Percentiles rank a stretch among this genome's conserved stretches.
Conservation (phyloP, 1,140 invertebrate species). For the Galleria mellonella region DNA sequence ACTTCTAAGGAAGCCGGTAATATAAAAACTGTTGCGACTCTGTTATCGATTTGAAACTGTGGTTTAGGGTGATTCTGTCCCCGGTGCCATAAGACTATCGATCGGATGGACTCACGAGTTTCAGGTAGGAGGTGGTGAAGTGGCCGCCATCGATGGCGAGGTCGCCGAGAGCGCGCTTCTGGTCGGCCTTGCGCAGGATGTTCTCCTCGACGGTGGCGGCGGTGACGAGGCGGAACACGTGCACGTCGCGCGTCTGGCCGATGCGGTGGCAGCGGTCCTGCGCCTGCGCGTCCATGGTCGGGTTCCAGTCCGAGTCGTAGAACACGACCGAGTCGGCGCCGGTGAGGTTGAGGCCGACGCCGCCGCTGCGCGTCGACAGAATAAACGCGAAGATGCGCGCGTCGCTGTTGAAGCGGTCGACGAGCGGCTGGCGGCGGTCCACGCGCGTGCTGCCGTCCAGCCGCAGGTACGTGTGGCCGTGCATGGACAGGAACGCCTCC, state of each 20-base stretch:
- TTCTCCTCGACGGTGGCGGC: constrained; percentile 99
- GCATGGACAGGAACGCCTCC: constrained; percentile 97
- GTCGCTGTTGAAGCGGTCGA: constrained; percentile 99
- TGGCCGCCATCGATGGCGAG: constrained; percentile 99
- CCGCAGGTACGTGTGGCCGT: constrained; percentile 97
- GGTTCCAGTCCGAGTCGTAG: constrained; percentile 99
- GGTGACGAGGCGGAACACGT: constrained; percentile 97
- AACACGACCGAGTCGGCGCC: constrained; percentile 99
- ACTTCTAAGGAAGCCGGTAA: too few species aligned
- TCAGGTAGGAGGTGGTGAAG: constrained; percentile 98
- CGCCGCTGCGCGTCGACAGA: constrained; percentile 97
- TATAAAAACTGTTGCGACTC: too few species aligned
- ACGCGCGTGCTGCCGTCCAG: constrained; percentile 98
- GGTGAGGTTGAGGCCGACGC: constrained; percentile 98
- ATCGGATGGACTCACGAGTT: constrained; percentile 89
- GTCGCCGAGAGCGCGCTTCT: constrained; percentile 96
- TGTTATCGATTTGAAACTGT: too few species aligned
- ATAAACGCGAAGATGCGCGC: constrained; percentile 98
- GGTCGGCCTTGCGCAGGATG: constrained; percentile 98
- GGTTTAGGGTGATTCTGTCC: too few species aligned
- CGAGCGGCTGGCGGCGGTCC: constrained; percentile 95
- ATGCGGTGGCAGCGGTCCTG: constrained; percentile 99
- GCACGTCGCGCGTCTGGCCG: constrained; percentile 99
- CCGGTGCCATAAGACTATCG: too few species aligned
- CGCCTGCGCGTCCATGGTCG: constrained; percentile 99